Base-by-base conservation (phyloP, 2,888 invertebrate genomes). In the Drosophila antonietae region DNA sequence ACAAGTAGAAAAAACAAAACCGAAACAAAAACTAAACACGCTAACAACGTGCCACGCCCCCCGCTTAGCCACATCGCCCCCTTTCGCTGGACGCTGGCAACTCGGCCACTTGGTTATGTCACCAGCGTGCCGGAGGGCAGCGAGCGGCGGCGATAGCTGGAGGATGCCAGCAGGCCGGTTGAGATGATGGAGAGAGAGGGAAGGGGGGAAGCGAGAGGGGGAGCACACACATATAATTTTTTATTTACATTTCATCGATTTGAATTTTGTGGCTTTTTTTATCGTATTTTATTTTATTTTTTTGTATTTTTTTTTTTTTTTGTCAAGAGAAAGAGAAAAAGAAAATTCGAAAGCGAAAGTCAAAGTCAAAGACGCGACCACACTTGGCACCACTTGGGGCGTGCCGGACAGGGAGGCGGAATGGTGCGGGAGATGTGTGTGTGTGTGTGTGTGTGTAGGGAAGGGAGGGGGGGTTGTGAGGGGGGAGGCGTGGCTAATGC, bases 301-400 rank as follows among this genome's bases (percentile, higher is more conserved):
- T 44, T 20, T 31, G 37, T n/a, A 49, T 71, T 68, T 9, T 63
- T 39, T 55, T 52, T 37, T 39, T 18, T 41, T 18, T 35, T 49
- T 23, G 49, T 37, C 44, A 37, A 51, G 46, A 73, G 63, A 60
- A 62, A 56, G 56, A 79, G 80, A 78, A 84, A 89, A 83, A 86
- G 86, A 83, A 90, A 86, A 86, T 90, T 90, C 85, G 88, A 88
- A 88, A 90, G 87, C 88, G 88, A 89, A 87, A 88, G 90, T 89
- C 85, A 85, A 86, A 89, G 86, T 88, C 89, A 88, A 88, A 88
- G 83, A 84, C 83, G 73, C 66, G 47, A 52, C 41, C 47, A 55
- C 65, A 67, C 46, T 67, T 47, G 75, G 66, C 20, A 51, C 53
- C 53, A 53, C 28, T 28, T 28, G 37, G 53, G 47, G 49, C 59